Conservation (phyloP, 2,888 invertebrate species). For the Agrypnus murinus region DNA sequence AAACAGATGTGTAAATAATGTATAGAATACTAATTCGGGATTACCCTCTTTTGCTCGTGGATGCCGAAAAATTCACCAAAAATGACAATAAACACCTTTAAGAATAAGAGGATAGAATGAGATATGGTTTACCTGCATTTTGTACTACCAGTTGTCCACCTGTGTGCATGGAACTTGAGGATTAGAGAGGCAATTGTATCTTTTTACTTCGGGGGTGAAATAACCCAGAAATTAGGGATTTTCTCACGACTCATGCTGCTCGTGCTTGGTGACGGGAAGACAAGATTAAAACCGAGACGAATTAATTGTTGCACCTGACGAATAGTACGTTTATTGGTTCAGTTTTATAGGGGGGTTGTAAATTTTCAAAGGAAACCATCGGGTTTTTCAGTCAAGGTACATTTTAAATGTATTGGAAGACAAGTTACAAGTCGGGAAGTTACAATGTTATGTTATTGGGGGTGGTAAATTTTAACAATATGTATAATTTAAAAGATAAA, state of each 20-base stretch:
- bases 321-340: slow-evolving; percentile 38
- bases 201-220: slow-evolving; percentile 15
- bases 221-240: slow-evolving; percentile 40
- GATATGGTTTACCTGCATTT: slow-evolving; percentile 47
- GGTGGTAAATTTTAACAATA: too few species aligned
- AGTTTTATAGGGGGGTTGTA: slow-evolving; percentile 2
- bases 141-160: slow-evolving; percentile 42
- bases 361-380: too few species aligned
- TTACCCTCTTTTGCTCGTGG: slow-evolving; percentile 44
- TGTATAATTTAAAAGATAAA: too few species aligned
- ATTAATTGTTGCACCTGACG: slow-evolving; percentile 51
- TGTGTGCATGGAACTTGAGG: slow-evolving; percentile 48
- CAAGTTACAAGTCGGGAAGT: too few species aligned
- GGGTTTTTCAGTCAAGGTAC: too few species aligned
- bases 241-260: slow-evolving; percentile 47
- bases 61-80: slow-evolving; percentile 47
- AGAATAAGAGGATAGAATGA: slow-evolving; percentile 15
- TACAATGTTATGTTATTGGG: too few species aligned
- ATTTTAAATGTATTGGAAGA: too few species aligned
- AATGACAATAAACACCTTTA: slow-evolving; percentile 40
- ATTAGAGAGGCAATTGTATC: slow-evolving; percentile 42
- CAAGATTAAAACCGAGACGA: slow-evolving; percentile 49
- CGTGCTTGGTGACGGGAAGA: slow-evolving; percentile 48
- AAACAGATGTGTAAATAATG: slow-evolving; percentile 41
- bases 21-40: slow-evolving; percentile 50